Evolutionary conservation across 2,888 invertebrate species (phyloP).

Genomic region (Aspidiotus rigidus): DNA sequence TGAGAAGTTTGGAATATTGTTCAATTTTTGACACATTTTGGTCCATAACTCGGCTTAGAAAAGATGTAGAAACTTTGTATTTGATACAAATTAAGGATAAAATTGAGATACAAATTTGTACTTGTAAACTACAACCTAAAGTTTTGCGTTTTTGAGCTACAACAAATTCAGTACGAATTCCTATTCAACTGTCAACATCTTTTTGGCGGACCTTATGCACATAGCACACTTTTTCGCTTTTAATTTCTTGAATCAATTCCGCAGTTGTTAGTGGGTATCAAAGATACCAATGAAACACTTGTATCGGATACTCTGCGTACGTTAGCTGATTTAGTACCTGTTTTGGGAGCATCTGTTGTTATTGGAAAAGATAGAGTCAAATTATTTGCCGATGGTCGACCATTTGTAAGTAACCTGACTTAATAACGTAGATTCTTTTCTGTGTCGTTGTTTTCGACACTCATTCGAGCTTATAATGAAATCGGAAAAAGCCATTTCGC

Average conservation of each 20-base stretch:
- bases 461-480: too few species aligned
- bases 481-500: background rate
- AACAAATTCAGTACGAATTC: too few species aligned
- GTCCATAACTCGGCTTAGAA: too few species aligned
- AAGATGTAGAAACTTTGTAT: too few species aligned
- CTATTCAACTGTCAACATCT: too few species aligned
- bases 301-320: conserved; percentile 72
- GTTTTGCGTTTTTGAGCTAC: too few species aligned
- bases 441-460: background rate
- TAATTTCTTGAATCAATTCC: conserved; percentile 40
- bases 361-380: conserved; percentile 72
- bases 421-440: background rate
- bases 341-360: conserved; percentile 74
- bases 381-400: conserved; percentile 77
- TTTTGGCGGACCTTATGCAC: too few species aligned
- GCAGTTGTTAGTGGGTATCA: conserved; percentile 71
- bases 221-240: background rate
- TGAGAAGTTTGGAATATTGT: too few species aligned
- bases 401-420: conserved; percentile 47
- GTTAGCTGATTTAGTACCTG: conserved; percentile 72
- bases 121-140: too few species aligned
- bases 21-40: too few species aligned
- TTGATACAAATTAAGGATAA: too few species aligned
- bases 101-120: too few species aligned
- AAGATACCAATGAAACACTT: conserved; percentile 72